Evolutionary conservation across 2,113 vertebrate species (phyloP).

Genomic region (Antechinus flavipes): DNA sequence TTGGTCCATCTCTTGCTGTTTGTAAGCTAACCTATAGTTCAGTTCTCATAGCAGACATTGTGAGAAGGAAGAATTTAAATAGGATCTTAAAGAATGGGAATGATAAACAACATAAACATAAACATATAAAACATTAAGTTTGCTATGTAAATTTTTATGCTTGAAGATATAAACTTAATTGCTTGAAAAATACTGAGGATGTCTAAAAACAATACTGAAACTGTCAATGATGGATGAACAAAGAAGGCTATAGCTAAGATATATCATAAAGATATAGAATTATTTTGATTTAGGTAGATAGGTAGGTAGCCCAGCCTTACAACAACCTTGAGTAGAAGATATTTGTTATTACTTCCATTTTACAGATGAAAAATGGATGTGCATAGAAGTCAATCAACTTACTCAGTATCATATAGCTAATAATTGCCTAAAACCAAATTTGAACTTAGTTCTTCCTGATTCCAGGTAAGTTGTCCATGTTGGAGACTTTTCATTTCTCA

Average conservation of each 20-base stretch:
- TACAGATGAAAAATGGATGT: not conserved
- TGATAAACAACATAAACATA: not conserved
- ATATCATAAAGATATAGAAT: not conserved
- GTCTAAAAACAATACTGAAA: slow-evolving; percentile 64
- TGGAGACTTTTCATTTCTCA: not conserved
- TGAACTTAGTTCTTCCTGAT: not conserved
- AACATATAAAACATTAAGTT: not conserved
- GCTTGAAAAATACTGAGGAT: not conserved
- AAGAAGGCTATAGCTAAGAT: not conserved
- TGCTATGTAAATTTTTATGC: not conserved
- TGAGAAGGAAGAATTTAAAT: not conserved
- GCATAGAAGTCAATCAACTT: not conserved
- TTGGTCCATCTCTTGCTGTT: not conserved
- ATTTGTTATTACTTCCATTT: not conserved
- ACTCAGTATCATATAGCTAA: not conserved
- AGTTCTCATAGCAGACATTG: not conserved
- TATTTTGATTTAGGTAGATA: not conserved
- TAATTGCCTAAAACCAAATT: not conserved
- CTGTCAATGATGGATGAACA: not conserved
- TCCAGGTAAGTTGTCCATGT: not conserved
- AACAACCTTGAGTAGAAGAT: not conserved
- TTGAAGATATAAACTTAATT: not conserved
- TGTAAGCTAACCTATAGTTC: not conserved
- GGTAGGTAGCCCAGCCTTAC: not conserved
- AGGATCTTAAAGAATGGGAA: not conserved